Evolutionary conservation across 2,888 invertebrate species (phyloP).

Genomic region (Lithophane socia): DNA sequence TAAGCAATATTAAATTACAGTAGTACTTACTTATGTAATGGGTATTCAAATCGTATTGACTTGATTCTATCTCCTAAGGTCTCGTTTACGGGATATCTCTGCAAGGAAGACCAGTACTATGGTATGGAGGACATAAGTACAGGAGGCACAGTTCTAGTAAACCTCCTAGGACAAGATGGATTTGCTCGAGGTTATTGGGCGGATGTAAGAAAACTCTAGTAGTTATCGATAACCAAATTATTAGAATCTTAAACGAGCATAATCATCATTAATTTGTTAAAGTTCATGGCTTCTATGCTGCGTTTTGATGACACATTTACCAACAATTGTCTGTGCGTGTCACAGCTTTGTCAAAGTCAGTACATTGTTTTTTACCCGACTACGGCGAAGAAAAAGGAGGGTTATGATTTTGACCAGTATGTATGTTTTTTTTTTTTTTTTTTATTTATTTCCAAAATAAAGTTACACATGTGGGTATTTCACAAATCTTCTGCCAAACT

Average conservation of each 20-base stretch:
- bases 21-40: background rate
- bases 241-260: slow-evolving; percentile 26
- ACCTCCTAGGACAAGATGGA: slow-evolving; percentile 69
- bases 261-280: slow-evolving; percentile 5
- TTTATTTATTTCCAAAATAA: too few relatives aligned
- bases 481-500: too few relatives aligned
- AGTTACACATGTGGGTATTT: too few relatives aligned
- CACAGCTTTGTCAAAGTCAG: background rate
- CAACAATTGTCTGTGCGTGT: background rate
- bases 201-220: slow-evolving; percentile 68
- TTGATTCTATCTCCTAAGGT: slow-evolving; percentile 43
- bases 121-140: slow-evolving; percentile 52
- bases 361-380: too few relatives aligned
- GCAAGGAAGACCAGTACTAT: slow-evolving; percentile 36
- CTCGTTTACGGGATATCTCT: slow-evolving; percentile 49
- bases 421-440: too few relatives aligned
- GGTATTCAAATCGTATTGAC: background rate
- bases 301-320: background rate
- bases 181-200: slow-evolving; percentile 53
- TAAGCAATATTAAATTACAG: background rate
- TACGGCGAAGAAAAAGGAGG: too few relatives aligned
- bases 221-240: slow-evolving; percentile 53
- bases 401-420: too few relatives aligned
- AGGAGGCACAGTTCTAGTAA: slow-evolving; percentile 66
- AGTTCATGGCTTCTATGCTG: background rate